A percentile compares a stretch with the other conserved stretches of the same genome.
These are phyloP conservation scores for Lepidocolaptes lacrymiger DNA, from an alignment of 2,797 vertebrate species.

Conservation along the genomic window DNA sequence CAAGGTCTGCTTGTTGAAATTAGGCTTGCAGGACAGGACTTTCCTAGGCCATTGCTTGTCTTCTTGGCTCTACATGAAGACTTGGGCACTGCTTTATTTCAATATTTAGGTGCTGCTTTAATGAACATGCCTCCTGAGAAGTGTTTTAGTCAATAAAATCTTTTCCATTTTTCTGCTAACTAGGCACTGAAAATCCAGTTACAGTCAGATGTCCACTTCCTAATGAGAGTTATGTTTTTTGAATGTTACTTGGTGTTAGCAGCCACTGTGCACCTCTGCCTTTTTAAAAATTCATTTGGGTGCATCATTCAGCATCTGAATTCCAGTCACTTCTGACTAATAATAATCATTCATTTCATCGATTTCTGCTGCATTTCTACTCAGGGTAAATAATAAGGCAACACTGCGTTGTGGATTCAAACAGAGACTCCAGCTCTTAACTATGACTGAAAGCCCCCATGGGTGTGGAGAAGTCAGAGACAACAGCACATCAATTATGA, in stretches of 20 bases:
- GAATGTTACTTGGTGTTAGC: background rate
- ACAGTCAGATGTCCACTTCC: background rate
- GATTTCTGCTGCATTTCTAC: background rate
- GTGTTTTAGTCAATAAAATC: background rate
- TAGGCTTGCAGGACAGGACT: background rate
- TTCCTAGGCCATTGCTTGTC: background rate
- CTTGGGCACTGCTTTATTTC: background rate
- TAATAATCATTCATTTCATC: slow-evolving; percentile 12
- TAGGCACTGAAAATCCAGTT: background rate
- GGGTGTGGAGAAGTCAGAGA: background rate
- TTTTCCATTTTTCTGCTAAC: background rate
- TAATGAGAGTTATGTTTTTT: background rate
- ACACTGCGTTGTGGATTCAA: background rate
- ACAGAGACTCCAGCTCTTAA: background rate
- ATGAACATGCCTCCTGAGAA: background rate
- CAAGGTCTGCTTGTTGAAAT: background rate
- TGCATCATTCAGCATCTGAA: background rate
- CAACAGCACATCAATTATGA: slow-evolving; percentile 32
- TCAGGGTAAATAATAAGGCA: slow-evolving; percentile 30
- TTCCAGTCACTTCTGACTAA: slow-evolving; percentile 23
- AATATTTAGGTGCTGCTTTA: background rate
- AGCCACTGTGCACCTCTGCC: background rate
- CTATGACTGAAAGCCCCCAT: background rate
- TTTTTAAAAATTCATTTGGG: slow-evolving; percentile 17
- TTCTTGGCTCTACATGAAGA: background rate